Evolutionary conservation across 2,113 vertebrate genomes (phyloP).

Genomic region (Sigmodon hispidus): DNA sequence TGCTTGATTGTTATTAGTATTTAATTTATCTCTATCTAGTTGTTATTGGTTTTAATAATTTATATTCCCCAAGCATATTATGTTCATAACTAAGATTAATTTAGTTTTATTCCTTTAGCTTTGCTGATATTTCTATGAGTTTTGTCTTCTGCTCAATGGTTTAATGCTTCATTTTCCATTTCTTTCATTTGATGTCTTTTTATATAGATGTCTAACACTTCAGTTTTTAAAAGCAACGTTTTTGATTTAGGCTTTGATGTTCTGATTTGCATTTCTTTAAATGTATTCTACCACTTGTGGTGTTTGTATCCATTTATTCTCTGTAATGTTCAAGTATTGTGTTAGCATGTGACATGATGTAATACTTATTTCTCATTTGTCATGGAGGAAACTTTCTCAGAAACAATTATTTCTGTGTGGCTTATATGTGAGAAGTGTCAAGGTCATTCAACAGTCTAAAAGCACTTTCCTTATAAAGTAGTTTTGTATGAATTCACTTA

Average conservation of each 20-base stretch:
- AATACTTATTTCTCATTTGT: not conserved
- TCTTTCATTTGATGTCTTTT: not conserved
- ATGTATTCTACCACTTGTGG: not conserved
- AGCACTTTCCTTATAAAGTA: not conserved
- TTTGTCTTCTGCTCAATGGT: not conserved
- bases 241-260: not conserved
- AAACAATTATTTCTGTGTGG: not conserved
- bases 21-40: not conserved
- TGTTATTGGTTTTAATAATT: constrained; percentile 1
- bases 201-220: not conserved
- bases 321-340: not conserved
- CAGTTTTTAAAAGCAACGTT: not conserved
- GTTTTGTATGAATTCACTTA: constrained; percentile 1
- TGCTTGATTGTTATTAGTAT: not conserved
- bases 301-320: not conserved
- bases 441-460: not conserved
- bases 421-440: not conserved
- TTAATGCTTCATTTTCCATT: not conserved
- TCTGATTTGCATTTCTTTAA: not conserved
- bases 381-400: not conserved
- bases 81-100: not conserved
- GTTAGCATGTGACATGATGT: not conserved
- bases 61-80: not conserved
- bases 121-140: not conserved
- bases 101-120: not conserved